A percentile compares a stretch with the other conserved stretches of the same genome.
Conservation (phyloP, 1,140 invertebrate species). For the Zeugodacus cucurbitae region DNA sequence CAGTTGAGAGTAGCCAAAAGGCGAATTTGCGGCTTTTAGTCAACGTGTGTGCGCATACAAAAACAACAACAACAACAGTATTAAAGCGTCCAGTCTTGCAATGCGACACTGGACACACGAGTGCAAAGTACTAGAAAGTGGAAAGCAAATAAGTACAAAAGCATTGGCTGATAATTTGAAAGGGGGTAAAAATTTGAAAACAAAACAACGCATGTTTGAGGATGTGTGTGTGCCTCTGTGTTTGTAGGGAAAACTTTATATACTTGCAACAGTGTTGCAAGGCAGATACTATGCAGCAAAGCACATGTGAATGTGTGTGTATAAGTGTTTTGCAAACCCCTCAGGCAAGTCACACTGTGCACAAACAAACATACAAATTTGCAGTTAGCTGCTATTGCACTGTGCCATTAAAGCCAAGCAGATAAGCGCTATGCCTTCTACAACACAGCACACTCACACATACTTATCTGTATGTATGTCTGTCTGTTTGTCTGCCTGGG, state of each 20-base stretch:
- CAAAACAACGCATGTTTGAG: neutral
- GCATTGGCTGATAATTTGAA: constrained; percentile 27
- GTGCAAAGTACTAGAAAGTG: neutral
- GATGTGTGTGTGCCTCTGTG: neutral
- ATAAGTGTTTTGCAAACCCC: neutral
- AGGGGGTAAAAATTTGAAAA: constrained; percentile 7
- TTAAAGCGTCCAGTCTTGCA: neutral
- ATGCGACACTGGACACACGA: neutral
- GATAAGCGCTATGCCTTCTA: neutral
- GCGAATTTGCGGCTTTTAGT: constrained; percentile 61
- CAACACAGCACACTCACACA: neutral
- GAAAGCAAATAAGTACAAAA: neutral
- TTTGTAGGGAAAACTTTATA: neutral
- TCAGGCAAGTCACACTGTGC: neutral
- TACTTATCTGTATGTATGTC: neutral
- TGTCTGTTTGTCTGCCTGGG: neutral
- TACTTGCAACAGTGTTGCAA: neutral
- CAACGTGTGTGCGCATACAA: neutral
- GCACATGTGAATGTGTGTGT: neutral
- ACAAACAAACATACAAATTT: neutral
- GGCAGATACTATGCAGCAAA: neutral
- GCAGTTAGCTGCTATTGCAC: neutral
- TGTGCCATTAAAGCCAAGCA: neutral
- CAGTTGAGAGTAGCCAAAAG: constrained; percentile 56
- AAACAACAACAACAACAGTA: constrained; percentile 8